A percentile compares a stretch with the other conserved stretches of the same genome.
Conservation (phyloP, 2,888 invertebrate genomes). For the Synanthedon vespiformis region DNA sequence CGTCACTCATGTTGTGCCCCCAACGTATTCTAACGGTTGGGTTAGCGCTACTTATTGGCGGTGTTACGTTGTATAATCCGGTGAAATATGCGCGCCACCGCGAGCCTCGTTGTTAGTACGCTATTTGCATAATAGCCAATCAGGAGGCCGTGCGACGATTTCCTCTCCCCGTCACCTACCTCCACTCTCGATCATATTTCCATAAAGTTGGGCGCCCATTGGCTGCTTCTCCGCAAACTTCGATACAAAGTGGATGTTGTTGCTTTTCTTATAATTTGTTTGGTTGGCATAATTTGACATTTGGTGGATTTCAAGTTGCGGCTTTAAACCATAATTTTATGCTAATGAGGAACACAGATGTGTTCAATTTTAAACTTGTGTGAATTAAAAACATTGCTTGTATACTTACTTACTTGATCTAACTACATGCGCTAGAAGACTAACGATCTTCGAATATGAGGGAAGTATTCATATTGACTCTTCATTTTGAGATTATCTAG, state of each 20-base stretch:
- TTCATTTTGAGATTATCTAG: too few relatives aligned
- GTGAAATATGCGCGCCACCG: constrained; percentile 6
- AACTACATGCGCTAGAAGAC: too few relatives aligned
- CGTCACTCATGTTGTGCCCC: neutral
- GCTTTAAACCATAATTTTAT: too few relatives aligned
- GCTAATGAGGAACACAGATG: too few relatives aligned
- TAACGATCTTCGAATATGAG: too few relatives aligned
- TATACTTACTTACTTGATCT: too few relatives aligned
- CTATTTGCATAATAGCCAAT: constrained; percentile 31
- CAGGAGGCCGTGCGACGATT: constrained; percentile 14
- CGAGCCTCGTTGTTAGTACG: constrained; percentile 6
- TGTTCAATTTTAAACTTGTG: too few relatives aligned
- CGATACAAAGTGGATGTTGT: neutral
- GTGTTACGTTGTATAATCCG: neutral
- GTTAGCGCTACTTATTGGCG: neutral
- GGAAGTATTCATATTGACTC: too few relatives aligned
- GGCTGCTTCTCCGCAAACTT: neutral
- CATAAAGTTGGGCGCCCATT: constrained; percentile 10
- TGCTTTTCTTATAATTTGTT: neutral
- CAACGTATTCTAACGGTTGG: neutral
- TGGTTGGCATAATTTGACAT: neutral
- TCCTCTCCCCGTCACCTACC: constrained; percentile 7
- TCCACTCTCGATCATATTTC: constrained; percentile 12
- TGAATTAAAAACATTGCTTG: too few relatives aligned
- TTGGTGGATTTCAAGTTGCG: too few relatives aligned